Evolutionary conservation across 2,888 invertebrate species (phyloP), one percentile per base, ranked within the genome.

Genomic region (Myopa testacea): DNA sequence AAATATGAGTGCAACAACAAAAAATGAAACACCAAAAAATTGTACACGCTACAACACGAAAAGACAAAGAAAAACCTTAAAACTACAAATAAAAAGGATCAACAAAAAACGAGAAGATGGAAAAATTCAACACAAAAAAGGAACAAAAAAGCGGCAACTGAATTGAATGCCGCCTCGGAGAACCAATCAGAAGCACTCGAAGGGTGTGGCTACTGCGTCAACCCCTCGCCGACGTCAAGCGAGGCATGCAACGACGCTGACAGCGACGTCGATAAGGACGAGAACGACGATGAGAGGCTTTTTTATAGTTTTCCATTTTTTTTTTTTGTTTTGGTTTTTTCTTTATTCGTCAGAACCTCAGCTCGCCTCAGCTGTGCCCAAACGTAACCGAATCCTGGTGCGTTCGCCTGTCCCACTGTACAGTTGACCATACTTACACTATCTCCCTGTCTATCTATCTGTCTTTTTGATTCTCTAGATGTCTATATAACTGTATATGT

Each of bases 181-280:
- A 81, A 81, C 82, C 82, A 82, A 82, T 82, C 82, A 82, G 81
- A 81, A 81, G 80, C 82, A 77, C 78, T 80, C 79, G 79, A 82
- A 82, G 82, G 82, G 82, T 82, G 82, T 82, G 82, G 82, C 82
- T 78, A 79, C 79, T 79, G 78, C 79, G 75, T 80, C 80, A 78
- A 78, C 79, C 79, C 78, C 79, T 78, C 77, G 69, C 34, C 73
- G 40, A 12, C 34, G 65, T 7, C 55, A n/a, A 55, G 14, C 16
- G 4, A 5, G 1, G 79, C 26, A 45, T 10, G 45, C 45, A 45
- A 45, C 80, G 75, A 37, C 52, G 34, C 40, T 34, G 52, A 70
- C 60, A 71, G 62, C 69, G 75, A 72, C 50, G 37, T 68, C 37
- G 58, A 71, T 37, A 58, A 52, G 34, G 34, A 67, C 37, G 78